A percentile compares a stretch with the other conserved stretches of the same genome.
Evolutionary conservation across 92 coral and sea anemone species (phyloP).

Genomic region (Micromussa lordhowensis): DNA sequence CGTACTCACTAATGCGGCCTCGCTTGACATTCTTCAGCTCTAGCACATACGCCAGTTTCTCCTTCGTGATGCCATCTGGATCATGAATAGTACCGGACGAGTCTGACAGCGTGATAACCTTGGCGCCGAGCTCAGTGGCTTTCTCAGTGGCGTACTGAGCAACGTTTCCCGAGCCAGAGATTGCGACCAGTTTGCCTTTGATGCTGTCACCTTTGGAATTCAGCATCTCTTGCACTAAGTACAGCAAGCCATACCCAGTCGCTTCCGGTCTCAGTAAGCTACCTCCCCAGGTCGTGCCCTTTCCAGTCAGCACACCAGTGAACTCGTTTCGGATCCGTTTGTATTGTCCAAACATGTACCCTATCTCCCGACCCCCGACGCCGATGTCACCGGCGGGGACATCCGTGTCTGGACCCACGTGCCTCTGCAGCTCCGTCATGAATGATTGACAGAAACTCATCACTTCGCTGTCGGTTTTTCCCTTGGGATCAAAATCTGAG

Average conservation of each 20-base stretch:
- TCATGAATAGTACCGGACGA: constrained; percentile 84
- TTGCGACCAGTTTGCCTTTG: constrained; percentile 76
- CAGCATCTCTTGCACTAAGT: constrained; percentile 84
- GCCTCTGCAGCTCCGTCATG: constrained; percentile 89
- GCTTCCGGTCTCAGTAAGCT: constrained; percentile 88
- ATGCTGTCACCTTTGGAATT: constrained; percentile 68
- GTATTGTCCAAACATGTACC: constrained; percentile 89
- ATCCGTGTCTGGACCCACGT: constrained; percentile 86
- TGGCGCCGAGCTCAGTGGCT: constrained; percentile 79
- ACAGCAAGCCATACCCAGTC: constrained; percentile 88
- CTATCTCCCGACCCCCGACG: constrained; percentile 90
- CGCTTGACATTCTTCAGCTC: constrained; percentile 87
- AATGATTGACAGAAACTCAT: constrained; percentile 93
- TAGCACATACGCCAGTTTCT: constrained; percentile 79
- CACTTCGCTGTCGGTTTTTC: constrained; percentile 86
- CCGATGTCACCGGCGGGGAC: constrained; percentile 96
- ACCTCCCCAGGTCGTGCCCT: constrained; percentile 85
- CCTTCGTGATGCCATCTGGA: constrained; percentile 77
- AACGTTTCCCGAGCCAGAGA: constrained; percentile 91
- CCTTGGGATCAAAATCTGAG: constrained; percentile 91
- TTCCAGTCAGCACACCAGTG: constrained; percentile 89
- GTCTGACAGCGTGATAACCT: constrained; percentile 84
- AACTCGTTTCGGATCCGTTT: constrained; percentile 91
- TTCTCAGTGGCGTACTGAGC: constrained; percentile 85
- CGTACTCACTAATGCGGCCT: constrained; percentile 89